These are phyloP conservation scores for Sterrhoptilus dennistouni DNA, from an alignment of 2,113 vertebrate genomes.

Conservation along the genomic window DNA sequence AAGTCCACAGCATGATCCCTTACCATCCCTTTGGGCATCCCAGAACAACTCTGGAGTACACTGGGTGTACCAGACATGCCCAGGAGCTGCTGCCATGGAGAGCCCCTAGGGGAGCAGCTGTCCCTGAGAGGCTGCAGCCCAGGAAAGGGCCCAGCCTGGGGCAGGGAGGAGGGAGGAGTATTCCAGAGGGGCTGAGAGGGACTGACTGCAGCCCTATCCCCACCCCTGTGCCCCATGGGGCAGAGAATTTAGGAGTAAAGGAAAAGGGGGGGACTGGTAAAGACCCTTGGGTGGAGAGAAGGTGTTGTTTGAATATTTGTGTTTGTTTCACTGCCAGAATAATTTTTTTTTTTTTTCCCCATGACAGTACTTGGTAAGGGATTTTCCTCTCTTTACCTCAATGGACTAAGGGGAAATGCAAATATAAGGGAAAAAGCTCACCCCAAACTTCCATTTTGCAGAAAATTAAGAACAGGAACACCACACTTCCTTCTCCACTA, in stretches of 20 bases:
- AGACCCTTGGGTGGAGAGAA: too few species aligned
- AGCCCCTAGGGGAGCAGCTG: not conserved
- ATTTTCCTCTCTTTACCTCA: not conserved
- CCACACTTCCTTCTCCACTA: not conserved
- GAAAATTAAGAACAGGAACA: not conserved
- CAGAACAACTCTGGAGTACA: not conserved
- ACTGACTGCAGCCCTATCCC: not conserved
- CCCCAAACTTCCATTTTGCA: not conserved
- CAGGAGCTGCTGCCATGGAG: not conserved
- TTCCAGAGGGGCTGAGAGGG: not conserved
- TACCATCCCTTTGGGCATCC: not conserved
- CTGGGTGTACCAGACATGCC: rapidly evolving
- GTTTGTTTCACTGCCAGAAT: not conserved
- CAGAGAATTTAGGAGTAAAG: rapidly evolving
- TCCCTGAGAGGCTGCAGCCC: not conserved
- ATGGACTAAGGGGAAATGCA: not conserved
- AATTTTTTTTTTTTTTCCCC: not conserved
- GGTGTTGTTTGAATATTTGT: not conserved
- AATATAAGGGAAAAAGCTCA: not conserved
- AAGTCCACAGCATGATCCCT: not conserved
- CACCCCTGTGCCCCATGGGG: not conserved
- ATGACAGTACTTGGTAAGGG: not conserved
- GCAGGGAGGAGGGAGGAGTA: not conserved
- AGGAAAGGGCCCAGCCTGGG: not conserved
- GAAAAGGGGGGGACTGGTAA: rapidly evolving